Base-by-base conservation (phyloP, 2,797 vertebrate genomes). In the Aphelocoma californica region DNA sequence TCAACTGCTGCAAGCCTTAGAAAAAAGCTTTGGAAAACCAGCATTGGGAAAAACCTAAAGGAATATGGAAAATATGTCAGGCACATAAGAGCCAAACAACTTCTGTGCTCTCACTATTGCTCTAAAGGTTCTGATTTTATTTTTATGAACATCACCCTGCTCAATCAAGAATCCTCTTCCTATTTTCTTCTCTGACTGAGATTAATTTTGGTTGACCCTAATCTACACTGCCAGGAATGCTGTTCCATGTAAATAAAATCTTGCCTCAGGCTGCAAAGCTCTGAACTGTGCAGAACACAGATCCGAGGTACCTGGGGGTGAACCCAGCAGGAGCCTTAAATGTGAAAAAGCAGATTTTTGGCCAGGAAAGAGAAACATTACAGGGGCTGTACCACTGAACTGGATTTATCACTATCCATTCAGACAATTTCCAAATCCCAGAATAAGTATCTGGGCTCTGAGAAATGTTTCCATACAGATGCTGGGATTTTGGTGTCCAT, bases 81-180 rank as follows among this genome's bases (percentile, higher is more conserved):
- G 7, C 1, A 0, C 7, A 3, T 4, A 40, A 47, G 10, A 87
- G 12, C 10, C n/a, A 51, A 70, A 40, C 7, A 57, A 15, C 3
- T 51, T 16, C 42, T 77, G 14, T 6, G 51, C 23, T 57, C 13
- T 67, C 48, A 25, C 26, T 9, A 18, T 14, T 12, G 26, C 34
- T 42, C 23, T 14, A 1, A 6, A 47, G 11, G 8, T 24, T 70
- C 64, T n/a, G 40, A 12, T 44, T 74, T 77, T 80, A 20, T 44
- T 77, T 81, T 66, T 56, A 66, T 12, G 18, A 77, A 15, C 10
- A 24, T 38, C 42, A 34, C 23, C 25, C n/a, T 31, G 15, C n/a
- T 67, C 61, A 45, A 4, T 26, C 57, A 93, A 72, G 19, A 72
- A 71, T 45, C 24, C 42, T 61, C 9, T 13, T 12, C 14, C 65